phyloP scores from a whole-genome alignment of 2,888 invertebrate genomes.

The Tetanocera ferruginea region DNA sequence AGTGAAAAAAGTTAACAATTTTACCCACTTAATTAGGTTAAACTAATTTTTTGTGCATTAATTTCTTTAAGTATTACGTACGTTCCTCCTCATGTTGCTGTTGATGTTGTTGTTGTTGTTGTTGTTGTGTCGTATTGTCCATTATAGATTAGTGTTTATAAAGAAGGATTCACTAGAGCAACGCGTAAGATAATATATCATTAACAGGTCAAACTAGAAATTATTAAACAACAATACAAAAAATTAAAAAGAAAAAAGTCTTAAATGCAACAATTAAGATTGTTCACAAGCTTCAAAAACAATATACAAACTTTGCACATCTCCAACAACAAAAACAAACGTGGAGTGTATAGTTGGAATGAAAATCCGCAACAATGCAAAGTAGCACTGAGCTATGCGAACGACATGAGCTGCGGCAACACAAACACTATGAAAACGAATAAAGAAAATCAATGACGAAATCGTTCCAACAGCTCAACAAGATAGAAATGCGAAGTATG shows the following conservation, averaged over 20 bases:
- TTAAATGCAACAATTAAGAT: slow-evolving; percentile 12
- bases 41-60: neutral
- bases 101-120: slow-evolving; percentile 19
- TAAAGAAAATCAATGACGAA: slow-evolving; percentile 49
- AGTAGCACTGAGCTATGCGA: slow-evolving; percentile 4
- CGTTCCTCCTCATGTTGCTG: slow-evolving; percentile 28
- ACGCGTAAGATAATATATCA: neutral
- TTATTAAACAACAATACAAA: slow-evolving; percentile 16
- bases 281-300: slow-evolving; percentile 37
- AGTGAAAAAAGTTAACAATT: neutral
- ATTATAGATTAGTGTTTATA: slow-evolving; percentile 2
- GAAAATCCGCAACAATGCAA: slow-evolving; percentile 36
- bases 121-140: slow-evolving; percentile 19
- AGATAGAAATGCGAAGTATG: slow-evolving; percentile 21
- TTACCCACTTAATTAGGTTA: neutral
- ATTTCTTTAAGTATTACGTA: slow-evolving; percentile 20
- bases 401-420: slow-evolving; percentile 19
- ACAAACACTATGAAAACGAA: slow-evolving; percentile 28
- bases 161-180: neutral
- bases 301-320: slow-evolving; percentile 36
- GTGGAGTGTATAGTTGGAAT: slow-evolving; percentile 31
- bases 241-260: neutral
- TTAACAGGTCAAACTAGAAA: slow-evolving; percentile 3
- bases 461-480: slow-evolving; percentile 34
- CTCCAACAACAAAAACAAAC: slow-evolving; percentile 37